A percentile compares a stretch with the other conserved stretches of the same genome.
Evolutionary conservation across 2,113 vertebrate genomes (phyloP).

Genomic region (Sialia sialis): DNA sequence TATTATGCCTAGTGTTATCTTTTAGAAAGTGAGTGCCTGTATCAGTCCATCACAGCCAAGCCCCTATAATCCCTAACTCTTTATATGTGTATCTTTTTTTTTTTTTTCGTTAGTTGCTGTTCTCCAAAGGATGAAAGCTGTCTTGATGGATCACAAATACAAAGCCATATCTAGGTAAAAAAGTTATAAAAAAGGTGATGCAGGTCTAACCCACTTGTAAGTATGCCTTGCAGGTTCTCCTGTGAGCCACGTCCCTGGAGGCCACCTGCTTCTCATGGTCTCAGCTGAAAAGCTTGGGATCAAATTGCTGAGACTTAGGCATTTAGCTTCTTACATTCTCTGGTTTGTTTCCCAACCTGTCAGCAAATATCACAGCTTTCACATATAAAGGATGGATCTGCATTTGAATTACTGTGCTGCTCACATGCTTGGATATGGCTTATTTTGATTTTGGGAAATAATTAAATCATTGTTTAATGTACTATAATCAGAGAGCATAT

Average conservation of each 20-base stretch:
- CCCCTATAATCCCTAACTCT: background rate
- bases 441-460: background rate
- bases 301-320: background rate
- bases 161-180: background rate
- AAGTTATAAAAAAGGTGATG: background rate
- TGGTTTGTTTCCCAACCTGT: background rate
- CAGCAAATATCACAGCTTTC: background rate
- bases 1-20: background rate
- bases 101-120: background rate
- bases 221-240: background rate
- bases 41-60: background rate
- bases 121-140: background rate
- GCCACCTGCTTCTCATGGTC: background rate
- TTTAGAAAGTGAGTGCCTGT: background rate
- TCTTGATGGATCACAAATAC: background rate
- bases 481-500: background rate
- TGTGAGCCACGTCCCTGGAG: background rate
- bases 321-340: background rate
- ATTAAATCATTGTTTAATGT: background rate
- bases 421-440: background rate
- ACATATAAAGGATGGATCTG: background rate
- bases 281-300: conserved; percentile 25
- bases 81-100: background rate
- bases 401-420: background rate
- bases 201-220: background rate